Conservation (phyloP, 2,888 invertebrate species). For the Galerucella pusilla region DNA sequence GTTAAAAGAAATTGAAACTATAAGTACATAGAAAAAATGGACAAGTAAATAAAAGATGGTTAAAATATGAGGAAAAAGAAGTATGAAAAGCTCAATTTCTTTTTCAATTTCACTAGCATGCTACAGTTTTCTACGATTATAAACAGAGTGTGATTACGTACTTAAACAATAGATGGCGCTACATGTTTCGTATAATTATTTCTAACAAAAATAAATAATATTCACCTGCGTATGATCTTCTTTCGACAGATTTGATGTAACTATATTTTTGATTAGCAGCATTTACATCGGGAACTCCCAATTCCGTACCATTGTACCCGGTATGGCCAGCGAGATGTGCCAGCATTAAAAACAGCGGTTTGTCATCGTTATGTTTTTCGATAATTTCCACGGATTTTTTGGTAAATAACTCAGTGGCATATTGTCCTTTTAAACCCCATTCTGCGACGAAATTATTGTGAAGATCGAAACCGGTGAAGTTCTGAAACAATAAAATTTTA, state of each 20-base stretch:
- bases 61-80: too few species aligned
- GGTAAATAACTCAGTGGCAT: slow-evolving; percentile 79
- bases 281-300: slow-evolving; percentile 74
- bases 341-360: slow-evolving; percentile 82
- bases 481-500: slow-evolving; percentile 54
- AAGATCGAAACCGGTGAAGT: slow-evolving; percentile 65
- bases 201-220: slow-evolving; percentile 23
- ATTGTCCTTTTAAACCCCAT: slow-evolving; percentile 69
- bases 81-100: too few species aligned
- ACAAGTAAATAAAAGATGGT: too few species aligned
- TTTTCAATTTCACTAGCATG: too few species aligned
- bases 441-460: slow-evolving; percentile 63
- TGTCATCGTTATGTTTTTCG: slow-evolving; percentile 67
- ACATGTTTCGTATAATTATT: neutral
- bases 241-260: slow-evolving; percentile 73
- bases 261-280: slow-evolving; percentile 73
- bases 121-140: too few species aligned
- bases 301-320: slow-evolving; percentile 68
- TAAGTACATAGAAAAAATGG: too few species aligned
- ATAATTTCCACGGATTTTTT: slow-evolving; percentile 74
- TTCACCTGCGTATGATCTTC: slow-evolving; percentile 78
- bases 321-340: slow-evolving; percentile 74
- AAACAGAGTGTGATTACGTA: too few species aligned
- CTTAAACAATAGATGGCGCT: slow-evolving; percentile 22
- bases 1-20: too few species aligned